Evolutionary conservation across 2,888 invertebrate genomes (phyloP), one percentile per base, ranked within the genome.

Genomic region (Philereme transversata): DNA sequence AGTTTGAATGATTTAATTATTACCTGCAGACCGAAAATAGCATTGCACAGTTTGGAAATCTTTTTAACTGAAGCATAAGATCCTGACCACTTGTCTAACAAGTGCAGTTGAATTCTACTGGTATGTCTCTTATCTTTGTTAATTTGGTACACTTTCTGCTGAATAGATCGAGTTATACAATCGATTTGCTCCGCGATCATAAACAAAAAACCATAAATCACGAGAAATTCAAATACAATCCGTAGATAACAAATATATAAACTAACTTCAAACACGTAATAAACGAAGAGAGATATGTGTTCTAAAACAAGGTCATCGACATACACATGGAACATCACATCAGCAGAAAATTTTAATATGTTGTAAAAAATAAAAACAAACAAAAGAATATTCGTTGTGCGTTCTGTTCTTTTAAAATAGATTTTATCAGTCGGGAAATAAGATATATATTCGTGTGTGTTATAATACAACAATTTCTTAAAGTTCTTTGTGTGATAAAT

Each of bases 11-110:
- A 22, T 22, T 22, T 22, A 1, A 22, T 22, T 22, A 22, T n/a
- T 43, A 78, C 81, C 75, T 81, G 79, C 11, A 69, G 34, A 40
- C 74, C 71, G 51, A 78, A 79, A 33, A 78, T 69, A n/a, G 53
- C 22, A 58, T 77, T 77, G 48, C 65, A 75, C 40, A 76, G 43
- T 38, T 70, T 68, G 3, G 72, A 69, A 51, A 69, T 73, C 36
- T 72, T 65, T 5, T 67, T 69, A 10, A 77, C 61, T 51, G 69
- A 74, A 33, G 61, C 66, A 44, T 78, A 81, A 0, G 76, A 71
- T 22, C 54, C 55, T 36, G 68, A 69, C 78, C 79, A 80, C 61
- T 72, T 68, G 11, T 78, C 64, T 8, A 54, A 45, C 40, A 54
- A n/a, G 0, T 50, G 49, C n/a, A 22, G 36, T 51, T 49, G 40